A percentile compares a stretch with the other conserved stretches of the same genome.
Evolutionary conservation across 23 tunicate genomes (phyloP).

Genomic region (Oikopleura albicans): DNA sequence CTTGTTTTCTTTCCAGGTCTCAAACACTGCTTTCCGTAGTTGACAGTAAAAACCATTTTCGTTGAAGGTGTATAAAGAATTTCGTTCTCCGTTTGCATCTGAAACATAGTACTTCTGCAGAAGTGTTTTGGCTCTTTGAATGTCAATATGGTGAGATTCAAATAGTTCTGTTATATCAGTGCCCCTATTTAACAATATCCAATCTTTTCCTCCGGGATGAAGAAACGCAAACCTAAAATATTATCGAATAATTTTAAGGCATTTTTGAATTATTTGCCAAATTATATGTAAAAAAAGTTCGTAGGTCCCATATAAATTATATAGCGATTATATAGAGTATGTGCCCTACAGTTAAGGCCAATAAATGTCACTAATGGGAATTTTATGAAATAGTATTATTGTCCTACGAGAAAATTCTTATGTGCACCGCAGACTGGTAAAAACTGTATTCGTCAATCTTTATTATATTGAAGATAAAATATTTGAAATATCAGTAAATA

Average conservation of each 20-base stretch:
- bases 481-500: no score
- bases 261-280: no score
- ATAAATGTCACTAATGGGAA: no score
- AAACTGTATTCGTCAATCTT: no score
- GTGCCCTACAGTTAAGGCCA: no score
- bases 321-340: no score
- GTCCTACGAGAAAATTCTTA: no score
- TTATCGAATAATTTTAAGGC: background rate
- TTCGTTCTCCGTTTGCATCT: background rate
- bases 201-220: constrained; percentile 4
- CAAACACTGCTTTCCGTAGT: background rate
- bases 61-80: background rate
- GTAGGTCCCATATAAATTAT: no score
- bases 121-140: background rate
- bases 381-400: no score
- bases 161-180: constrained; percentile 11
- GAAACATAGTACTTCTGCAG: background rate
- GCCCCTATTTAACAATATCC: background rate
- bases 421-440: no score
- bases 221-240: background rate
- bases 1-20: background rate
- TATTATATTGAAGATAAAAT: no score
- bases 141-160: constrained; percentile 2
- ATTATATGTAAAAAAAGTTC: no score
- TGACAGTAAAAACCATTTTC: background rate